These are phyloP conservation scores for Misgurnus mizolepis DNA, from an alignment of 2,113 vertebrate species.

Conservation along the genomic window DNA sequence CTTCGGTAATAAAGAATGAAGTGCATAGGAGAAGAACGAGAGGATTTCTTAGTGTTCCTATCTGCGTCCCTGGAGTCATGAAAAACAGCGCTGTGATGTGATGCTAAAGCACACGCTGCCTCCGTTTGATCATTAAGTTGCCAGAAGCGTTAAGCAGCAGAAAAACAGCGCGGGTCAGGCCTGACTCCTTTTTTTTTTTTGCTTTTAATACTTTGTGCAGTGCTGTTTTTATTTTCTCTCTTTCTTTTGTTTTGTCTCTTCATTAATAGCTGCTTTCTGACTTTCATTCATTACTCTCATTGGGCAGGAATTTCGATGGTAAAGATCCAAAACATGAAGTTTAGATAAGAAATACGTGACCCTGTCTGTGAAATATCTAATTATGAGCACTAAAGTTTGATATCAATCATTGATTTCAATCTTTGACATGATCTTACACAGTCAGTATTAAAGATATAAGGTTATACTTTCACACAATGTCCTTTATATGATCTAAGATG, in stretches of 20 bases:
- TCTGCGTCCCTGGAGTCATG: conserved; percentile 64
- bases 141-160: conserved; percentile 61
- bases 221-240: neutral
- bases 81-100: conserved; percentile 66
- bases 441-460: too few relatives aligned
- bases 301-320: too few relatives aligned
- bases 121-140: conserved; percentile 61
- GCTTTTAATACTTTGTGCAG: neutral
- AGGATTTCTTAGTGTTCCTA: conserved; percentile 66
- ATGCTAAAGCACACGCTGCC: conserved; percentile 60
- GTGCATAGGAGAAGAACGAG: conserved; percentile 61
- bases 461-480: too few relatives aligned
- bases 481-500: too few relatives aligned
- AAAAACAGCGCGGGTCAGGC: conserved; percentile 66
- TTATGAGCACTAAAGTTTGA: too few relatives aligned
- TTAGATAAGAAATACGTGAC: too few relatives aligned
- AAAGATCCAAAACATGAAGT: too few relatives aligned
- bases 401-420: too few relatives aligned
- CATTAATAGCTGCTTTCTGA: conserved; percentile 51
- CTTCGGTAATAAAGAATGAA: conserved; percentile 47
- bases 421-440: too few relatives aligned
- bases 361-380: too few relatives aligned
- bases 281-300: conserved; percentile 52
- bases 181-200: conserved; percentile 11
- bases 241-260: conserved; percentile 44